Conservation (phyloP, 2,113 vertebrate genomes). For the Leuciscus idus region DNA sequence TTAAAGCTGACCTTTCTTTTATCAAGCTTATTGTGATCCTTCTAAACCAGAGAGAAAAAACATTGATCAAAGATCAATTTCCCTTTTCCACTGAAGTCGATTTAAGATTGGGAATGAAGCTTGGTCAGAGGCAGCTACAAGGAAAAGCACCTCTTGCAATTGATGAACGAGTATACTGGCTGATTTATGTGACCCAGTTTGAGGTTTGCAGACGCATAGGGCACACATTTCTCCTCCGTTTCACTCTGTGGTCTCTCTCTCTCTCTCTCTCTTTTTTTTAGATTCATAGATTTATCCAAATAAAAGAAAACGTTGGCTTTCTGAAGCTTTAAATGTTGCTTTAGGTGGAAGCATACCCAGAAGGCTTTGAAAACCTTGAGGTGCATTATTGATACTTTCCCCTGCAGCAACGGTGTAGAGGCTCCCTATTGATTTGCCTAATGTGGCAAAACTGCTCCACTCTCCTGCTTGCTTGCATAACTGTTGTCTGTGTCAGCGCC, state of each 20-base stretch:
- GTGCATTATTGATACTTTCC: constrained; percentile 42
- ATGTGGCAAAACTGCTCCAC: constrained; percentile 47
- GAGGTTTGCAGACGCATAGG: constrained; percentile 11
- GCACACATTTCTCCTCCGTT: neutral
- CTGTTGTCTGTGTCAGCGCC: constrained; percentile 54
- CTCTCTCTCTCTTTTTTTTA: neutral
- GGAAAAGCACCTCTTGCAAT: constrained; percentile 22
- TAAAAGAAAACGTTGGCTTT: constrained; percentile 17
- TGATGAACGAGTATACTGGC: constrained; percentile 5
- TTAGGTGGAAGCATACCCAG: neutral
- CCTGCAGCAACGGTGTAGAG: constrained; percentile 28
- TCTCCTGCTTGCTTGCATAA: constrained; percentile 62
- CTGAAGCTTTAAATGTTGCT: constrained; percentile 1
- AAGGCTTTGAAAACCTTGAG: constrained; percentile 23
- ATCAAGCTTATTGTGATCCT: constrained; percentile 6
- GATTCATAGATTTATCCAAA: neutral
- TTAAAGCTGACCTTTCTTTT: constrained; percentile 17
- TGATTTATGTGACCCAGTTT: constrained; percentile 37
- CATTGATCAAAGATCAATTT: constrained; percentile 34
- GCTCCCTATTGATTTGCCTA: constrained; percentile 36
- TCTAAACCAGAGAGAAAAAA: constrained; percentile 8
- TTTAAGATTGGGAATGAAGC: constrained; percentile 10
- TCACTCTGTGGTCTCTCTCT: neutral
- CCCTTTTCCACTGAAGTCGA: constrained; percentile 5
- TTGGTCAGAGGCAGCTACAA: constrained; percentile 8